Conservation (phyloP, 2,113 vertebrate genomes). For the Sporophila hypoxantha region DNA sequence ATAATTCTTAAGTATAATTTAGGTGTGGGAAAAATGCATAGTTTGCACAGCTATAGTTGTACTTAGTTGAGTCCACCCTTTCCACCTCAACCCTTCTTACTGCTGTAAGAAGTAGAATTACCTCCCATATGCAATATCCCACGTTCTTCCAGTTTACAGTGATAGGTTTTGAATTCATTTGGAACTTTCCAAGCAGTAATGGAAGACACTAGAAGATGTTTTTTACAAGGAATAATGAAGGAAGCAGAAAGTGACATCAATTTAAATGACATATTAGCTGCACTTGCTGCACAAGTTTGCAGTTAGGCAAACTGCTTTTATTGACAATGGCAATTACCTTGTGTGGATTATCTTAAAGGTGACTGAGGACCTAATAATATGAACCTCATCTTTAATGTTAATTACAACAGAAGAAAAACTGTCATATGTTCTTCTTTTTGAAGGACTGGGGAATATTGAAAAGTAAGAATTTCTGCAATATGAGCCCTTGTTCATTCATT, state of each 20-base stretch:
- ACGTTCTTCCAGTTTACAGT: not conserved
- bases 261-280: not conserved
- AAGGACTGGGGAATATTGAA: not conserved
- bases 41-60: not conserved
- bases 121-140: not conserved
- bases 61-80: not conserved
- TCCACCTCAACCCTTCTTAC: not conserved
- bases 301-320: not conserved
- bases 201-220: not conserved
- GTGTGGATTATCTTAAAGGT: not conserved
- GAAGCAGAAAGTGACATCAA: not conserved
- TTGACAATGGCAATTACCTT: not conserved
- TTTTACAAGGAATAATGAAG: not conserved
- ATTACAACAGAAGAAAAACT: not conserved
- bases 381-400: not conserved
- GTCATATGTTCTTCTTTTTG: not conserved
- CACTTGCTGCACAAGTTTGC: not conserved
- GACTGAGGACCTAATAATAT: not conserved
- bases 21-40: not conserved
- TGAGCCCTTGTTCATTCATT: not conserved
- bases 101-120: not conserved
- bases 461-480: not conserved
- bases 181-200: not conserved
- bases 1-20: not conserved
- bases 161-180: not conserved